phyloP scores from a whole-genome alignment of 2,888 invertebrate species.

The Elgonia sp. region DNA sequence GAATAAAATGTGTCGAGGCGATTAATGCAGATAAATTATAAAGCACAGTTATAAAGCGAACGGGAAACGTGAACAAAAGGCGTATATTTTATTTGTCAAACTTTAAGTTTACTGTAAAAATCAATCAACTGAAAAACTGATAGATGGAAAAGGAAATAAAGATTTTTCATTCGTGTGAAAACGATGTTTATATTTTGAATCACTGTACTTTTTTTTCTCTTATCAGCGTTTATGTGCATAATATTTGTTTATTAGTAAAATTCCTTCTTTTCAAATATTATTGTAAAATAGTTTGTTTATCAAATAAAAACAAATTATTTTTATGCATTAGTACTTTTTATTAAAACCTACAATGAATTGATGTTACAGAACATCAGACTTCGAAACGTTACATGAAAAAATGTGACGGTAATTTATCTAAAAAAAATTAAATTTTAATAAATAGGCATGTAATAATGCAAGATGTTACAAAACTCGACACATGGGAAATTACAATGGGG shows the following conservation, averaged over 20 bases:
- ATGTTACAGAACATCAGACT: too few species aligned
- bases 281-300: constrained; percentile 72
- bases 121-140: constrained; percentile 59
- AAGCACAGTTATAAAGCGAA: constrained; percentile 72
- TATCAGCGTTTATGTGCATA: constrained; percentile 44
- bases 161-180: constrained; percentile 70
- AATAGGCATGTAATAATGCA: too few species aligned
- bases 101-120: constrained; percentile 78
- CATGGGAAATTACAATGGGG: too few species aligned
- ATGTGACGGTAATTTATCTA: too few species aligned
- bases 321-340: constrained; percentile 57
- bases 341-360: background rate
- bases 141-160: constrained; percentile 56
- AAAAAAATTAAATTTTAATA: too few species aligned
- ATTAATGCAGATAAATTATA: constrained; percentile 70
- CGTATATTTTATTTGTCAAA: constrained; percentile 84
- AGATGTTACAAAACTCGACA: too few species aligned
- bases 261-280: constrained; percentile 60
- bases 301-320: constrained; percentile 71
- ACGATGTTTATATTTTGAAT: constrained; percentile 55
- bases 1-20: constrained; percentile 19
- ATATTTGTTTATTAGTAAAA: constrained; percentile 58
- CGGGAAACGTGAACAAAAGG: constrained; percentile 50
- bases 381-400: too few species aligned
- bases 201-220: constrained; percentile 65